A percentile compares a stretch with the other conserved stretches of the same genome.
Evolutionary conservation across 2,797 vertebrate genomes (phyloP).

Genomic region (Toxotes lorentzi): DNA sequence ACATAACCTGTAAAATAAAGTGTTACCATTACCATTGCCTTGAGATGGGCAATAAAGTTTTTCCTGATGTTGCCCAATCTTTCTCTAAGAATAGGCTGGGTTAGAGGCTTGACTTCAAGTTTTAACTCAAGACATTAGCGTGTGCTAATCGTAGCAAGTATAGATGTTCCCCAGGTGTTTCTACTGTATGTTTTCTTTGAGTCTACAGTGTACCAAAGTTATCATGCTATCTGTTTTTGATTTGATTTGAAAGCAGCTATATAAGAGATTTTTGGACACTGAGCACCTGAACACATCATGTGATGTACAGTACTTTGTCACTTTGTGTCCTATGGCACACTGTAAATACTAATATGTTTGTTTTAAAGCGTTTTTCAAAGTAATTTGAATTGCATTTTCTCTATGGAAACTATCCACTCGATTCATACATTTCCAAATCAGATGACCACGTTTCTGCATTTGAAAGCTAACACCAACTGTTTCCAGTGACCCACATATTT

Average conservation of each 20-base stretch:
- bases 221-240: background rate
- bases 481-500: conserved; percentile 50
- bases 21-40: background rate
- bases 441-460: background rate
- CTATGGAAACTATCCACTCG: background rate
- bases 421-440: background rate
- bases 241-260: background rate
- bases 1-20: too few relatives aligned
- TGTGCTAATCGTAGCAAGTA: too few relatives aligned
- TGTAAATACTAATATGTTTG: too few relatives aligned
- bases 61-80: background rate
- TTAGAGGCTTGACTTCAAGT: background rate
- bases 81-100: background rate
- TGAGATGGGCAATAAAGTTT: background rate
- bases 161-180: too few relatives aligned
- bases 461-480: background rate
- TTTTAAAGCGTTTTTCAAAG: background rate
- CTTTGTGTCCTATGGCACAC: background rate
- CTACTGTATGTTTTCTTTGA: background rate
- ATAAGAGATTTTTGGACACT: background rate
- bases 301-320: background rate
- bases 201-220: background rate
- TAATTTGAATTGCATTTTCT: background rate
- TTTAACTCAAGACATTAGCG: too few relatives aligned
- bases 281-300: background rate